Evolutionary conservation across 2,888 invertebrate genomes (phyloP).

Genomic region (Ypsolopha scabrella): DNA sequence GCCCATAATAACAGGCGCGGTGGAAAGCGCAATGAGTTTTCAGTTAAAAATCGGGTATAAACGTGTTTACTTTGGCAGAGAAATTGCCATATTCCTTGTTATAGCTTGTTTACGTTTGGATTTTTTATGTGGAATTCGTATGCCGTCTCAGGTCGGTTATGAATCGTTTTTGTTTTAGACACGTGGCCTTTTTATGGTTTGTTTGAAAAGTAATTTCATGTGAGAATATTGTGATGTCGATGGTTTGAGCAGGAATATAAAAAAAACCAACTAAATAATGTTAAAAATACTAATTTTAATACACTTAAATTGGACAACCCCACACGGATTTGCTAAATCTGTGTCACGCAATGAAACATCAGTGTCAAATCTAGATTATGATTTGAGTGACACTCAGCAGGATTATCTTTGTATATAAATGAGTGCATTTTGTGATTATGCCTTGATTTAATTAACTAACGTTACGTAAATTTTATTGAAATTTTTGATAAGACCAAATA

Average conservation of each 20-base stretch:
- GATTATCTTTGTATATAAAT: background rate
- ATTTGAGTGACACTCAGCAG: background rate
- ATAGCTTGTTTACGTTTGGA: constrained; percentile 12
- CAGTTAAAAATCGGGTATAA: constrained; percentile 51
- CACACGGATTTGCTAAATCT: background rate
- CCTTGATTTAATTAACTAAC: constrained; percentile 3
- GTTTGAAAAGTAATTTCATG: background rate
- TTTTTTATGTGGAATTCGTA: constrained; percentile 3
- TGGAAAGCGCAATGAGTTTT: constrained; percentile 30
- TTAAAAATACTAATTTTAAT: background rate
- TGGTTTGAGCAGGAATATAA: too few relatives aligned
- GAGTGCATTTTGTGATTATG: background rate
- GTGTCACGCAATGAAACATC: background rate
- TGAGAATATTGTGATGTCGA: background rate
- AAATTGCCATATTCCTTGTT: constrained; percentile 30
- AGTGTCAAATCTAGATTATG: background rate
- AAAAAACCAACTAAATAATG: too few relatives aligned
- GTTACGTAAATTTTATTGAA: too few relatives aligned
- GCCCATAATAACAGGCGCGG: constrained; percentile 51
- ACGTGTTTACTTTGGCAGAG: constrained; percentile 40
- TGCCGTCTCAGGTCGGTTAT: background rate
- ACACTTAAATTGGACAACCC: background rate
- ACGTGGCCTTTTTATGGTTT: constrained; percentile 1
- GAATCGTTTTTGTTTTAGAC: background rate
- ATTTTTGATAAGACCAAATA: too few relatives aligned